phyloP scores from a whole-genome alignment of 2,113 vertebrate genomes.

The Rana temporaria region DNA sequence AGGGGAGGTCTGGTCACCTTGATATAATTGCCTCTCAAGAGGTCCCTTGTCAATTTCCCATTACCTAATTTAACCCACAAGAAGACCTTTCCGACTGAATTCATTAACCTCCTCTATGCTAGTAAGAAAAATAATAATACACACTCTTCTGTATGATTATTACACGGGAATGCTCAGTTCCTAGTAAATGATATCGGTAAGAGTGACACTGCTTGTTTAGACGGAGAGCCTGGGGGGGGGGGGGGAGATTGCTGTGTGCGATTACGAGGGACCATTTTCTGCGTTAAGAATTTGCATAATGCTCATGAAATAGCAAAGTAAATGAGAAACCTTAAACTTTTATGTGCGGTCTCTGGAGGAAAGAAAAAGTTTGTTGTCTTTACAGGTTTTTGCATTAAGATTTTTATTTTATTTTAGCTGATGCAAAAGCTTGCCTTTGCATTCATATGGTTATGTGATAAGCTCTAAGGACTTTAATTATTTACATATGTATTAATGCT shows the following conservation, averaged over 20 bases:
- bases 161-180: background rate
- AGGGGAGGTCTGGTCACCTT: conserved; percentile 49
- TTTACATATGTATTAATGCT: too few relatives aligned
- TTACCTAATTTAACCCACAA: conserved; percentile 46
- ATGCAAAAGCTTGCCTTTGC: too few relatives aligned
- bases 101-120: conserved; percentile 23
- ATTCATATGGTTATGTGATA: too few relatives aligned
- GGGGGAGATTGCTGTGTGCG: conserved; percentile 20
- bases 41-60: conserved; percentile 31
- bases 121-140: conserved; percentile 8
- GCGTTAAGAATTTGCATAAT: conserved; percentile 34
- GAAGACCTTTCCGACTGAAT: conserved; percentile 22
- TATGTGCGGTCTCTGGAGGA: background rate
- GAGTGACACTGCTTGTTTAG: conserved; percentile 15
- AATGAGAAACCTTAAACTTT: background rate
- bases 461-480: too few relatives aligned
- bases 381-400: background rate
- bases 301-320: conserved; percentile 3
- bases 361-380: conserved; percentile 19
- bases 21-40: conserved; percentile 41
- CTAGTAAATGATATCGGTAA: conserved; percentile 33
- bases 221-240: conserved; percentile 31
- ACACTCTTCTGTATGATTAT: conserved; percentile 3
- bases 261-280: background rate
- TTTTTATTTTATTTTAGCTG: background rate